phyloP scores from a whole-genome alignment of 2,888 invertebrate genomes.

The Prosopocoilus inquinatus region DNA sequence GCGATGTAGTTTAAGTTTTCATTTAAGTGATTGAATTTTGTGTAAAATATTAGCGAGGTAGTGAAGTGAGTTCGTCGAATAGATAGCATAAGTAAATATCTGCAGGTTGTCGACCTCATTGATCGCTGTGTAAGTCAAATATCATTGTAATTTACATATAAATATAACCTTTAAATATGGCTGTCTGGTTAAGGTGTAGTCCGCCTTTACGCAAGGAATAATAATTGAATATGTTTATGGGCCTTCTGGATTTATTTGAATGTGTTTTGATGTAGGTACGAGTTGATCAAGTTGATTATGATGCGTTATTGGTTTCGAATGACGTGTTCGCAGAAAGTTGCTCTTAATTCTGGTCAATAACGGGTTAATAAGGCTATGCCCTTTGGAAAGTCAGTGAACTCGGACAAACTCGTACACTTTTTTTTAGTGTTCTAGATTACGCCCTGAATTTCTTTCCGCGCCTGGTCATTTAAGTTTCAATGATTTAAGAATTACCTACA shows the following conservation, averaged over 20 bases:
- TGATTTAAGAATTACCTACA: too few relatives aligned
- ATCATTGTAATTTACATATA: slow-evolving; percentile 10
- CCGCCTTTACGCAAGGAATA: slow-evolving; percentile 10
- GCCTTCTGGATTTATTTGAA: too few relatives aligned
- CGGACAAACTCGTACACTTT: neutral
- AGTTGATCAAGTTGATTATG: too few relatives aligned
- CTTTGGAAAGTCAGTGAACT: slow-evolving; percentile 19
- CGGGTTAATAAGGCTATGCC: slow-evolving; percentile 21
- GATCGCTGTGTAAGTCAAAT: slow-evolving; percentile 11
- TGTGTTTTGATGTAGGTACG: too few relatives aligned
- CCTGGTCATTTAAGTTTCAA: too few relatives aligned
- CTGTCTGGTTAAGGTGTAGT: slow-evolving; percentile 20
- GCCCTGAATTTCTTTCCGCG: too few relatives aligned
- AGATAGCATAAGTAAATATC: slow-evolving; percentile 13
- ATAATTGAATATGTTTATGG: too few relatives aligned
- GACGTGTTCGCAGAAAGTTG: too few relatives aligned
- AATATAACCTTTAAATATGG: slow-evolving; percentile 24
- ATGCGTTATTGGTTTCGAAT: too few relatives aligned
- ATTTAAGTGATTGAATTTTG: slow-evolving; percentile 17
- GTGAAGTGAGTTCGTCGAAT: slow-evolving; percentile 11
- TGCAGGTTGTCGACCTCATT: slow-evolving; percentile 16
- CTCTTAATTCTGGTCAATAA: slow-evolving; percentile 3
- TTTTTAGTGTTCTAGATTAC: too few relatives aligned
- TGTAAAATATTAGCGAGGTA: slow-evolving; percentile 19
- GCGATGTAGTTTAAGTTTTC: slow-evolving; percentile 14